Evolutionary conservation across 2,888 invertebrate genomes (phyloP), one percentile per base, ranked within the genome.

Genomic region (Magallana nippona): DNA sequence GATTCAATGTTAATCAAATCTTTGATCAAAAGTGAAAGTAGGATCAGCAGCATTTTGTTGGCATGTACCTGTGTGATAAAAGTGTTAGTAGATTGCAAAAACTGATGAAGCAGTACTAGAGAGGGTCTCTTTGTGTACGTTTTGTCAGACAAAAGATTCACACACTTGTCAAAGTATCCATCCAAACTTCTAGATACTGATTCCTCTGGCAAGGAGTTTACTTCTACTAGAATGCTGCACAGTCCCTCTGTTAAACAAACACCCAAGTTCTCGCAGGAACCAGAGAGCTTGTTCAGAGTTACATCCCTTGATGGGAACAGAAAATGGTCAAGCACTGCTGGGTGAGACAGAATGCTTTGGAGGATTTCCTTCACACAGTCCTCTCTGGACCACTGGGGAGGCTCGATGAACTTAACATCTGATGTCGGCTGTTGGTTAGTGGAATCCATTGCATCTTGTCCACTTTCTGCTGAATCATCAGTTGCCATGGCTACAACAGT

Each of bases 341-440:
- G 83, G 44, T 86, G 84, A 11, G 56, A 60, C 55, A 86, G 56
- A 60, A 86, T 81, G 15, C 57, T 78, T 1, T 78, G 2, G 3
- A 85, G n/a, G 3, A 85, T 19, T 3, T 84, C 83, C 0, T 22
- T 15, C 17, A 86, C n/a, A 11, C 80, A 22, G n/a, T 85, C 84
- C 63, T 79, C 22, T 15, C 60, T 79, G n/a, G 83, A 58, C 60
- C 57, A 80, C 11, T 82, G 56, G 60, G 44, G 77, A 55, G 80
- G 15, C 27, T 82, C 79, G 32, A 77, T 56, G n/a, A 78, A 78
- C 55, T 55, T 56, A 27, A 78, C 55, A 17, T 78, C 55, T 19
- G 19, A 11, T n/a, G 44, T 8, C 44, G 11, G 22, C 22, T 27
- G 15, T 8, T 22, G 32, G 22, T 27, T 32, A 2, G 13, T 8